Base-by-base conservation (phyloP, 2,113 vertebrate species). In the Pica pica region DNA sequence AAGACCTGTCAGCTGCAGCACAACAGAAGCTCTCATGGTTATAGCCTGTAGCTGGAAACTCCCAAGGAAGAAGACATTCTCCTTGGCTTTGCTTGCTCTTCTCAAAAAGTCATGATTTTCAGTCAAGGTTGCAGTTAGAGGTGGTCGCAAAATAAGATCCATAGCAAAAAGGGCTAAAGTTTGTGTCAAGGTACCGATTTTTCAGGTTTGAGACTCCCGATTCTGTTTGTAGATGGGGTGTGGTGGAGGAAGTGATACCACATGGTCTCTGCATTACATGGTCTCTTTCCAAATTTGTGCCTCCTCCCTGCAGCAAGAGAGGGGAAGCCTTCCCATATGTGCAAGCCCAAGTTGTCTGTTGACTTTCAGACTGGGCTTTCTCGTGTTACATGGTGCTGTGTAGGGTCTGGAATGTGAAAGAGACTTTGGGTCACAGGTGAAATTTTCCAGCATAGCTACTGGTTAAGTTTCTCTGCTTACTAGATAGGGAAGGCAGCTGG, bases 221-320 rank as follows among this genome's bases (percentile, higher is more conserved):
- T 90, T 63, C 21, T 76, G 24, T 64, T 69, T 86, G 46, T 69
- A 52, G 39, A 16, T 27, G 44, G 33, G 16, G 9, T 68, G 14
- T 80, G 63, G 80, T 60, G 9, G 75, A 76, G 59, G 44, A 87
- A 44, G 30, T 55, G 57, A 39, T 76, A 55, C 57, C 20, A 49
- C 49, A 49, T 49, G 49, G 49, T 49, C 49, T 49, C n/a, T 83
- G 41, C 0, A 0, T 33, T 52, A 35, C 8, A 2, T 18, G 19
- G 28, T 56, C 79, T 83, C 49, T 77, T 88, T 52, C 41, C 57
- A 83, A 49, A 86, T 37, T 13, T 76, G 28, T 90, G 26, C 21
- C 39, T 78, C 23, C 42, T 90, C 31, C 52, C 46, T 65, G 35
- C 44, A 77, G 57, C n/a, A 80, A 76, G 53, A 64, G 2, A 2